Percentiles rank a stretch among this genome's conserved stretches.
Evolutionary conservation across 2,797 vertebrate genomes (phyloP).

Genomic region (Hoplostethus mediterraneus): DNA sequence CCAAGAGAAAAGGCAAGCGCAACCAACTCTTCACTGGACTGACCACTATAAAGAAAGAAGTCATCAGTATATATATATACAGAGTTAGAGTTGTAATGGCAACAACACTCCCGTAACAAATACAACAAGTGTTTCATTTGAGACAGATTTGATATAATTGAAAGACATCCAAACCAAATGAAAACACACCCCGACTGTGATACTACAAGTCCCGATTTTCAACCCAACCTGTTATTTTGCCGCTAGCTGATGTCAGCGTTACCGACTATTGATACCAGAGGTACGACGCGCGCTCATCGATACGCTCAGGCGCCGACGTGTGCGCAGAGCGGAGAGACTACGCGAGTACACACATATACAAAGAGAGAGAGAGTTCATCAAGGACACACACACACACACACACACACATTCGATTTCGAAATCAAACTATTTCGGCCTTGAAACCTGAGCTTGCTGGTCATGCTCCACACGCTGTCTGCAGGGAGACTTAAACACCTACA

Average conservation of each 20-base stretch:
- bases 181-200: conserved; percentile 65
- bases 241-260: conserved; percentile 51
- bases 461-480: conserved; percentile 36
- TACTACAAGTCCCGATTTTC: conserved; percentile 51
- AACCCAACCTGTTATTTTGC: conserved; percentile 32
- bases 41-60: conserved; percentile 1
- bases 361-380: conserved; percentile 19
- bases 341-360: conserved; percentile 15
- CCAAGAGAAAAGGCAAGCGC: neutral
- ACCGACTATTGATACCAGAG: conserved; percentile 40
- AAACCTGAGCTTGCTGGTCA: conserved; percentile 47
- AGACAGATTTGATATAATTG: conserved; percentile 50
- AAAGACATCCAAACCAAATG: conserved; percentile 62
- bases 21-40: neutral
- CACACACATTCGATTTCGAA: conserved; percentile 25
- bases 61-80: neutral
- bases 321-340: conserved; percentile 12
- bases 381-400: neutral
- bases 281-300: conserved; percentile 28
- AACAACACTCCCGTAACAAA: conserved; percentile 28
- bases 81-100: conserved; percentile 33
- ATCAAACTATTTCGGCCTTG: conserved; percentile 45
- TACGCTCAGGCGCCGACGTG: conserved; percentile 12
- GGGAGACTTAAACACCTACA: conserved; percentile 47
- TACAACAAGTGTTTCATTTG: conserved; percentile 36